Evolutionary conservation across 2,888 invertebrate species (phyloP), one percentile per base, ranked within the genome.

Genomic region (Tuta absoluta): DNA sequence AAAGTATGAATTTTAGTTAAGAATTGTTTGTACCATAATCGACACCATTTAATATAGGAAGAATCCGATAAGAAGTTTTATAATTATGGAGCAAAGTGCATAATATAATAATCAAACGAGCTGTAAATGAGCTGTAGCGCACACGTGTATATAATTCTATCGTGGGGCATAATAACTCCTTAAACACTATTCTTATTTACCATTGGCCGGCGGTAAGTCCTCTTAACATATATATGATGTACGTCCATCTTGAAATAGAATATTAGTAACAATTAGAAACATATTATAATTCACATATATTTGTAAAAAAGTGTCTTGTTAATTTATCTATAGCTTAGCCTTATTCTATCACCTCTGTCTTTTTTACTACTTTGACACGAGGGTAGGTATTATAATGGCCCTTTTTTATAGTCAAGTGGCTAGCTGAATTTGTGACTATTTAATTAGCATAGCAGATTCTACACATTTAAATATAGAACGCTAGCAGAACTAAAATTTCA

Each of bases 211-310:
- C 75, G 66, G 78, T 74, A 70, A 75, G 72, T 70, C 78, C 79
- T 71, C 81, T 77, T 75, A 81, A 72, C 70, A 76, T 64, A 74
- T 77, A 84, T 71, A 71, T 69, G 76, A 79, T 75, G 81, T 81
- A 77, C 69, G 78, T 77, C 89, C 89, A 86, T 73, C 87, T 87
- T 79, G 78, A 66, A 80, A 79, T 66, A 67, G 75, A 77, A 78
- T 78, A 64, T 66, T 64, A 62, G 56, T 59, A 57, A 65, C 21
- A 61, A 38, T 62, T 65, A 28, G 2, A 21, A 41, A 33, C 33
- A 33, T 33, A 8, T 33, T 33, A 7, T 33, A 33, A 24, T 28
- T 4, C 8, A 56, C 24, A 24, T 33, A 17, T 17, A 3, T 56
- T 17, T n/a, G 56, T 24, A 14, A 56, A 33, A 56, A 24, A 17